Percentiles rank a stretch among this genome's conserved stretches.
Evolutionary conservation across 2,888 invertebrate species (phyloP).

Genomic region (Antitype chi): DNA sequence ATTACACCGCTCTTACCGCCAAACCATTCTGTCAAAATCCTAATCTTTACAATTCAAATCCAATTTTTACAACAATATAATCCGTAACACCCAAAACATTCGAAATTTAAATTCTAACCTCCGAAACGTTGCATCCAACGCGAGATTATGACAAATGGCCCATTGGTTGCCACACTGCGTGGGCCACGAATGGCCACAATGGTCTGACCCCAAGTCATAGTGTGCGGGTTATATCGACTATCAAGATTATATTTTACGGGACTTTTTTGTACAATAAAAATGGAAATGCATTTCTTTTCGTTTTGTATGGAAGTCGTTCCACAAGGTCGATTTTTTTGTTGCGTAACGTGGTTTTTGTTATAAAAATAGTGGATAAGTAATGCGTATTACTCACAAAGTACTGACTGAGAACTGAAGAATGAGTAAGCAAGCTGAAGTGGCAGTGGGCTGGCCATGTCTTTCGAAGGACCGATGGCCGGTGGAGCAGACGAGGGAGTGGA

Average conservation of each 20-base stretch:
- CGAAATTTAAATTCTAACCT: constrained; percentile 57
- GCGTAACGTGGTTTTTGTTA: constrained; percentile 27
- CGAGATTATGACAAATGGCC: constrained; percentile 67
- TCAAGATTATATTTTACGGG: constrained; percentile 66
- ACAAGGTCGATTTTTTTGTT: constrained; percentile 61
- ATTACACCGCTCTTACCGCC: not conserved
- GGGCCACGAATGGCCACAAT: constrained; percentile 57
- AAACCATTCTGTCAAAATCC: constrained; percentile 22
- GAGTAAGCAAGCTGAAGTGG: no score
- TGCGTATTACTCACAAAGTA: not conserved
- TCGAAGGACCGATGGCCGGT: no score
- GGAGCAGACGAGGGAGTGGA: no score
- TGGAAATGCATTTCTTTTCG: constrained; percentile 56
- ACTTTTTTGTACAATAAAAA: constrained; percentile 64
- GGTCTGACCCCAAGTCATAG: constrained; percentile 63
- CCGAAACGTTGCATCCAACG: constrained; percentile 50
- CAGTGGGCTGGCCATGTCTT: no score
- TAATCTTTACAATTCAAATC: constrained; percentile 39
- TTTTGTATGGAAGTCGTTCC: constrained; percentile 40
- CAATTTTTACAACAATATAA: constrained; percentile 52
- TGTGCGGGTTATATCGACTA: constrained; percentile 58
- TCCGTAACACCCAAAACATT: constrained; percentile 41
- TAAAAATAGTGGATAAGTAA: not conserved
- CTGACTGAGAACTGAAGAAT: no score
- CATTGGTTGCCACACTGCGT: constrained; percentile 64